Base-by-base conservation (phyloP, 2,797 vertebrate species). In the Spinus olivaceus region DNA sequence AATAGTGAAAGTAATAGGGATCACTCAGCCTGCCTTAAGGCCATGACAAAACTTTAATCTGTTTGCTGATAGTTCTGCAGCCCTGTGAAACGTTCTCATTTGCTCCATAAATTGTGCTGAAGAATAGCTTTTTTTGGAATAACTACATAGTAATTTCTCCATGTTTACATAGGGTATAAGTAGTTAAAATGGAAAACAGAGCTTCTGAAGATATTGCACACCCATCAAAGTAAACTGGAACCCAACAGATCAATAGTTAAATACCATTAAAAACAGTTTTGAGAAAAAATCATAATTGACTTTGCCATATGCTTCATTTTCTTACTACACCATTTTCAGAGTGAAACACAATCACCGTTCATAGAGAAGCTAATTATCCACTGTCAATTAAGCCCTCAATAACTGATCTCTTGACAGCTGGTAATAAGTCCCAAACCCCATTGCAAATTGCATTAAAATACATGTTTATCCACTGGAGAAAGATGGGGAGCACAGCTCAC, bases 181-280 rank as follows among this genome's bases (percentile, higher is more conserved):
- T 70, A 96, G 91, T 77, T 91, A 92, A 96, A 90, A 79, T 47
- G 88, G 77, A 65, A 61, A 92, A 47, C 41, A 80, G 64, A 54
- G 37, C 77, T 86, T 91, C 89, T 65, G 74, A 49, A 35, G 35
- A 88, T 84, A 42, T 59, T 88, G 80, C 80, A 94, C 57, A 70
- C 88, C 70, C 92, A 91, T 95, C 91, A 95, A 91, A 90, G 70
- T 82, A 92, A 94, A 94, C 93, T 85, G 93, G 91, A 95, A 94
- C 80, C 87, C 94, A 93, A 96, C 94, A 96, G 96, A 94, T 95
- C 95, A 94, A 94, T 91, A 88, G 89, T 96, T 97, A 96, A 97
- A 95, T 92, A 92, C 72, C 80, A 96, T 95, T 96, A 91, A 92
- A 94, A 96, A 85, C 54, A 87, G 42, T 96, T 96, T 91, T 88